Conservation (phyloP, 2,888 invertebrate species). For the Polylopha cassiicola region DNA sequence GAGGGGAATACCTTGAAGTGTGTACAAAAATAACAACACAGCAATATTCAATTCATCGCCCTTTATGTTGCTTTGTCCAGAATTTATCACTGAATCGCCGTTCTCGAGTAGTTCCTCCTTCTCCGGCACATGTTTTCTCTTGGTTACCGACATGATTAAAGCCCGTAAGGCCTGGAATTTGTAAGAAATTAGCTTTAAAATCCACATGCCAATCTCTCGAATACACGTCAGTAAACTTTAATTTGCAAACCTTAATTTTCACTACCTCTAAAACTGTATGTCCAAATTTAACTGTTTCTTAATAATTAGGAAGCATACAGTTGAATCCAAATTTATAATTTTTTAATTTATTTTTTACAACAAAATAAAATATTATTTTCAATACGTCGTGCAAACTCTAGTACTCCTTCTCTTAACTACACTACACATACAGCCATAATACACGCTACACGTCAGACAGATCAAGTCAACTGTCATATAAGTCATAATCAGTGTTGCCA, state of each 20-base stretch:
- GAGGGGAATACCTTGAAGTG: slow-evolving; percentile 96
- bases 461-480: slow-evolving; percentile 7
- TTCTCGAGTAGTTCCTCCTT: slow-evolving; percentile 65
- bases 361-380: too few species aligned
- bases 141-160: slow-evolving; percentile 62
- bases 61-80: slow-evolving; percentile 71
- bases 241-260: slow-evolving; percentile 60
- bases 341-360: too few species aligned
- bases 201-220: slow-evolving; percentile 36
- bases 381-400: slow-evolving; percentile 5
- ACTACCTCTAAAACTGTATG: slow-evolving; percentile 16
- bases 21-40: slow-evolving; percentile 93
- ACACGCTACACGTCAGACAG: slow-evolving; percentile 15
- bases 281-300: too few species aligned
- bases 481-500: too few species aligned
- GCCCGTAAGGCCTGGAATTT: slow-evolving; percentile 51
- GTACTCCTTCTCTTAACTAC: slow-evolving; percentile 1
- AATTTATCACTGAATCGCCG: slow-evolving; percentile 45
- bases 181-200: slow-evolving; percentile 20
- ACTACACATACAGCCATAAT: slow-evolving; percentile 4
- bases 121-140: slow-evolving; percentile 58
- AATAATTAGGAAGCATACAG: too few species aligned
- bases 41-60: slow-evolving; percentile 90
- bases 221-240: slow-evolving; percentile 55
- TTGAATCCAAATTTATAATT: too few species aligned